Percentiles rank a stretch among this genome's conserved stretches.
Evolutionary conservation across 2,888 invertebrate species (phyloP).

Genomic region (Drosophila ustulata): DNA sequence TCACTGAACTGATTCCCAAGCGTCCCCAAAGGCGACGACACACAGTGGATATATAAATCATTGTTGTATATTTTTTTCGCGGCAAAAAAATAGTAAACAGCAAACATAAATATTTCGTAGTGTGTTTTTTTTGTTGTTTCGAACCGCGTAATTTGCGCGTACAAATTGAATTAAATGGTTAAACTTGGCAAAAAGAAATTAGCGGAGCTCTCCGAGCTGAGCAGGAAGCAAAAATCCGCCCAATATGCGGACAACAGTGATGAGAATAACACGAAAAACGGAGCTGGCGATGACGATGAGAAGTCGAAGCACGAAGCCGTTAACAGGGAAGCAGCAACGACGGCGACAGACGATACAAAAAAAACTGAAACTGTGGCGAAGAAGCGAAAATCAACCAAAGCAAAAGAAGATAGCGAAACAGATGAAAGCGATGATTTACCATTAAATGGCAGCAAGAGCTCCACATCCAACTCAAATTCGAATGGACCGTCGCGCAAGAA

Average conservation of each 20-base stretch:
- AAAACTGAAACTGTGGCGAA: slow-evolving; percentile 39
- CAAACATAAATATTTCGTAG: not conserved
- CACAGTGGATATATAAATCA: slow-evolving; percentile 24
- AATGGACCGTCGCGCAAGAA: slow-evolving; percentile 66
- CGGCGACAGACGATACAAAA: slow-evolving; percentile 22
- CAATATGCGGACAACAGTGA: slow-evolving; percentile 68
- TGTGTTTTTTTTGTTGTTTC: not conserved
- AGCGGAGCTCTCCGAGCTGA: slow-evolving; percentile 68
- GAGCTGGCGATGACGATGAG: slow-evolving; percentile 41
- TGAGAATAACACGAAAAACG: slow-evolving; percentile 73
- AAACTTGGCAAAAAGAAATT: slow-evolving; percentile 82
- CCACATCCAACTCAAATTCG: slow-evolving; percentile 71
- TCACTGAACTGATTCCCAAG: slow-evolving; percentile 4
- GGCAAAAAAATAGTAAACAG: slow-evolving; percentile 32
- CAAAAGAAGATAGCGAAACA: slow-evolving; percentile 20
- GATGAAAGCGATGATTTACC: slow-evolving; percentile 77
- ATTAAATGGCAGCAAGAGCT: slow-evolving; percentile 72
- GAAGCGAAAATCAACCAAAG: slow-evolving; percentile 25
- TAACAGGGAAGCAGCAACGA: slow-evolving; percentile 24
- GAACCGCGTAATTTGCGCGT: not conserved
- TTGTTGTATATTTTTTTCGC: slow-evolving; percentile 47
- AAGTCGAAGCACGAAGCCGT: slow-evolving; percentile 2
- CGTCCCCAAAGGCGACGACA: slow-evolving; percentile 4
- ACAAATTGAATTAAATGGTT: slow-evolving; percentile 65
- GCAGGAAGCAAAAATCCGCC: slow-evolving; percentile 75